phyloP scores from a whole-genome alignment of 2,113 vertebrate genomes.

The Epinephelus fuscoguttatus region DNA sequence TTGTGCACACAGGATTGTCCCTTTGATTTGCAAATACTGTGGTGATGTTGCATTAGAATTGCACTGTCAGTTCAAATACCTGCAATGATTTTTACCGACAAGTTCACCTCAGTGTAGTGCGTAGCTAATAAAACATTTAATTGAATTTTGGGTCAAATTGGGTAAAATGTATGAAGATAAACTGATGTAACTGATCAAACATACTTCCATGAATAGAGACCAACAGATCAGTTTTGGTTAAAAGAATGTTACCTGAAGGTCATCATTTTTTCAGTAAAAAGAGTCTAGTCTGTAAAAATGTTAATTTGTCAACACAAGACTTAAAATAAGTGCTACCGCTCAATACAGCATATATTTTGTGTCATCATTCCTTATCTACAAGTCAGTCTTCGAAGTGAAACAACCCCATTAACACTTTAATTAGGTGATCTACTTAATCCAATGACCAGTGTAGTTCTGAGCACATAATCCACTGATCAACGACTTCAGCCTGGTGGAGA shows the following conservation, averaged over 20 bases:
- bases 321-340: neutral
- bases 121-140: neutral
- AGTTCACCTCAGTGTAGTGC: neutral
- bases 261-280: neutral
- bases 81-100: neutral
- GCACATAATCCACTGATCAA: neutral
- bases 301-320: neutral
- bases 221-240: neutral
- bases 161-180: neutral
- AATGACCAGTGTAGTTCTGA: neutral
- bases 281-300: neutral
- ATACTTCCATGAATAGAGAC: neutral
- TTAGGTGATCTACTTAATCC: conserved; percentile 9
- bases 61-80: neutral
- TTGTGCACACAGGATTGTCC: neutral
- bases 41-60: neutral
- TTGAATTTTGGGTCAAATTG: neutral
- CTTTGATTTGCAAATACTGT: conserved; percentile 2
- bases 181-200: neutral
- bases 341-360: neutral
- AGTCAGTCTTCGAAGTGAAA: neutral
- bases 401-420: conserved; percentile 6
- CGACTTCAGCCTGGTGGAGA: neutral
- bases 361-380: neutral
- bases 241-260: neutral